Base-by-base conservation (phyloP, 2,113 vertebrate genomes). In the Chauna torquata region DNA sequence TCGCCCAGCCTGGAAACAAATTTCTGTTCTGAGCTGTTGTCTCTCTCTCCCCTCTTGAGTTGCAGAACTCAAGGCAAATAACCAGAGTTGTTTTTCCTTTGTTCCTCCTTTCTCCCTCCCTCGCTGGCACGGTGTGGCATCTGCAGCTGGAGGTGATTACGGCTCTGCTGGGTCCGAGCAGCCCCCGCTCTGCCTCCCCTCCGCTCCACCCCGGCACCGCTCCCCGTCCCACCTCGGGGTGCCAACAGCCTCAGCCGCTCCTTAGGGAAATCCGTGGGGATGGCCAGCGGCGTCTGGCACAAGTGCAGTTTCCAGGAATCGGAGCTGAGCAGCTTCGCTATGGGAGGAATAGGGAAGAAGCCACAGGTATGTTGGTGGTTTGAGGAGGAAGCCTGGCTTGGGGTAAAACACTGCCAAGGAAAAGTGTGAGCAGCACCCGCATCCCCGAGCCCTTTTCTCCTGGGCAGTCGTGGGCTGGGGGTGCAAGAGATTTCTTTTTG, bases 101-200 rank as follows among this genome's bases (percentile, higher is more conserved):
- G 32, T 89, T 90, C 42, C 30, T 30, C 30, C 32, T 58, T 12
- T 57, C 58, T 54, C 45, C 34, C 19, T 82, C 55, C 38, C 18
- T 45, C 1, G 1, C 76, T 95, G 91, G 85, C 88, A 44, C 0
- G 0, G 34, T 6, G 3, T 4, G 1, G 14, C 0, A 1, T 18
- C 5, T 0, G 50, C 96, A 90, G 89, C 97, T 88, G 96, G 75
- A 82, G 11, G 19, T 74, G 20, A 80, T 94, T 68, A 81, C 0
- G 12, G 55, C 91, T 50, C 32, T n/a, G 50, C 38, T 66, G 85
- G 61, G 28, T 59, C 86, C 47, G 78, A 87, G 49, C 83, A 87
- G 59, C 22, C 47, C 36, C 9, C 2, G 36, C 45, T 64, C 54
- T 74, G 44, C n/a, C 36, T 38, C 44, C 27, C 27, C 3, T 22